Conservation (phyloP, 2,113 vertebrate genomes). For the Anarhynchus alexandrinus region DNA sequence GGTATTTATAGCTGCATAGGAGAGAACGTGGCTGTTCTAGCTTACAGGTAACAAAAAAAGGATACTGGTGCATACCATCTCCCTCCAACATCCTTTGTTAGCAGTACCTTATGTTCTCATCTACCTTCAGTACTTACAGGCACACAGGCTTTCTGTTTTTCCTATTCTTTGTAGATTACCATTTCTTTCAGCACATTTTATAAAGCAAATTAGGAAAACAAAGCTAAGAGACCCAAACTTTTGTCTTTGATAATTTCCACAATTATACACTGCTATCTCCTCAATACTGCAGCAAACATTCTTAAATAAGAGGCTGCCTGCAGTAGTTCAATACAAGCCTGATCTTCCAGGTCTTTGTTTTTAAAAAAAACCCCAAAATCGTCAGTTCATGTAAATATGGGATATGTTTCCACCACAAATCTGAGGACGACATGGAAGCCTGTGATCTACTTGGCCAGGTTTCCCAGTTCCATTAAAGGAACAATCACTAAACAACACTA, state of each 20-base stretch:
- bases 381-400: background rate
- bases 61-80: background rate
- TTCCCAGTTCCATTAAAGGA: background rate
- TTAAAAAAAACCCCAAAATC: background rate
- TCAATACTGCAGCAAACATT: background rate
- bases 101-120: background rate
- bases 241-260: background rate
- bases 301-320: background rate
- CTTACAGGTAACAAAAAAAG: background rate
- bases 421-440: fast-evolving
- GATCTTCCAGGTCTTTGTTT: background rate
- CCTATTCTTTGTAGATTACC: background rate
- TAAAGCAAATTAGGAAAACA: background rate
- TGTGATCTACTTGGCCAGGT: background rate
- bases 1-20: background rate
- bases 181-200: background rate
- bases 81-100: background rate
- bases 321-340: background rate
- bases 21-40: background rate
- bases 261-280: background rate
- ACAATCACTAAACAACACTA: background rate
- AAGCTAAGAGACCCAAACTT: background rate
- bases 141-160: background rate
- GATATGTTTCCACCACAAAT: background rate
- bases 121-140: fast-evolving